Base-by-base conservation (phyloP, 2,113 vertebrate genomes). In the Oryzias curvinotus region DNA sequence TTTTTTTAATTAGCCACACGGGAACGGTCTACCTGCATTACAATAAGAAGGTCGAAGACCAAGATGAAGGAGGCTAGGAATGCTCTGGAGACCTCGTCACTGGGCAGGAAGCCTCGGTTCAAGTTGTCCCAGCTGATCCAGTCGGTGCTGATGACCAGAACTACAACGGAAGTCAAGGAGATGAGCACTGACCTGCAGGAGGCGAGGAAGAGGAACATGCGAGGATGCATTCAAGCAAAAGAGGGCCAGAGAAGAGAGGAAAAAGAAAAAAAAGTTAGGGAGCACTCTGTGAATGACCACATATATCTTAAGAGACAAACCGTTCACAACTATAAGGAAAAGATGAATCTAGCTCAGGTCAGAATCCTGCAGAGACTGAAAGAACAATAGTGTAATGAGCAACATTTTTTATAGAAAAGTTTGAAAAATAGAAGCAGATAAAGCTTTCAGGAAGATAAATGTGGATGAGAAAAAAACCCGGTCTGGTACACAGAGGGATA, bases 61-160 rank as follows among this genome's bases (percentile, higher is more conserved):
- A 99, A 90, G 88, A 98, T 97, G 91, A 98, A 99, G 75, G 97
- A 99, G 85, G 96, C 96, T 62, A 99, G 92, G 82, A 98, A 99
- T 30, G 97, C 97, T 88, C 97, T 92, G 67, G 96, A 98, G 90
- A 98, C 94, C 85, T 99, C 97, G 54, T 98, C 96, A 63, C 96
- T 98, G 78, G 97, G 97, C 89, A 99, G 85, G 91, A 99, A 98
- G 67, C 96, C 97, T 36, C 95, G 93, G 87, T 98, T 99, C 76
- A 98, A 81, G 71, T 96, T 95, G 93, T 99, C 97, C 97, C 97
- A 98, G 91, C 95, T 98, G 93, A 98, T 98, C 97, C 96, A 98
- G 89, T 99, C 96, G 3, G 96, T 98, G 61, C 95, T 97, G 88
- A 99, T 98, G 90, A 98, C 91, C 77, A 98, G 88, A 45, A 99